Percentiles rank a stretch among this genome's conserved stretches.
These are phyloP conservation scores for Phrynocephalus guinanensis DNA, from an alignment of 2,797 vertebrate species.

Conservation along the genomic window DNA sequence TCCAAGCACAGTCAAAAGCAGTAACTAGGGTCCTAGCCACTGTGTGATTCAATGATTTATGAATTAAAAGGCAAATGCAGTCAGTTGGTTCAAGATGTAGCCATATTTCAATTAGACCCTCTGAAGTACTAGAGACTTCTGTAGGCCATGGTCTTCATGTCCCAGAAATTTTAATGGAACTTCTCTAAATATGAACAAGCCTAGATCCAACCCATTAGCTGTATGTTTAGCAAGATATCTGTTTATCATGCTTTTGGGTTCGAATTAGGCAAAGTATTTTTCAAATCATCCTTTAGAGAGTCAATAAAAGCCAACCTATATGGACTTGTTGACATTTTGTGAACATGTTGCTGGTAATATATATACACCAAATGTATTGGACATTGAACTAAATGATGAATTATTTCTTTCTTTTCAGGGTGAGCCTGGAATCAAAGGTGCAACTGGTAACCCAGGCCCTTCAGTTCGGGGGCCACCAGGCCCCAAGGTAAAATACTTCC, in stretches of 20 bases:
- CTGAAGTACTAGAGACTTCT: too few relatives aligned
- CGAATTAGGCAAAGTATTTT: neutral
- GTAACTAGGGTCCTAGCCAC: too few relatives aligned
- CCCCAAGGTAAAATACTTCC: constrained; percentile 80
- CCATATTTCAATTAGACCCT: too few relatives aligned
- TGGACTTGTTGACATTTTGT: neutral
- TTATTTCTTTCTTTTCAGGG: constrained; percentile 77
- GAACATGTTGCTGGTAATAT: neutral
- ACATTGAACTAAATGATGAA: neutral
- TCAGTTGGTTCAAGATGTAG: neutral
- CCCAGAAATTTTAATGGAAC: neutral
- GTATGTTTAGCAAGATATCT: neutral
- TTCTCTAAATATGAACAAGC: neutral
- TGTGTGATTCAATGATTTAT: neutral
- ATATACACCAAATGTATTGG: neutral
- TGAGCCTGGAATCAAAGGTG: constrained; percentile 80
- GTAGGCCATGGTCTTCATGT: neutral
- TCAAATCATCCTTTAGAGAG: neutral
- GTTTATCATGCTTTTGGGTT: neutral
- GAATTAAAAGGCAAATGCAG: neutral
- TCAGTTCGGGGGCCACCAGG: constrained; percentile 82
- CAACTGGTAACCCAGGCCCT: constrained; percentile 77
- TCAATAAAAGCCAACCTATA: neutral
- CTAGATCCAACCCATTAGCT: neutral
- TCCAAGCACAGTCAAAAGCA: too few relatives aligned